Conservation (phyloP, 2,113 vertebrate genomes). For the Cyanoderma ruficeps region DNA sequence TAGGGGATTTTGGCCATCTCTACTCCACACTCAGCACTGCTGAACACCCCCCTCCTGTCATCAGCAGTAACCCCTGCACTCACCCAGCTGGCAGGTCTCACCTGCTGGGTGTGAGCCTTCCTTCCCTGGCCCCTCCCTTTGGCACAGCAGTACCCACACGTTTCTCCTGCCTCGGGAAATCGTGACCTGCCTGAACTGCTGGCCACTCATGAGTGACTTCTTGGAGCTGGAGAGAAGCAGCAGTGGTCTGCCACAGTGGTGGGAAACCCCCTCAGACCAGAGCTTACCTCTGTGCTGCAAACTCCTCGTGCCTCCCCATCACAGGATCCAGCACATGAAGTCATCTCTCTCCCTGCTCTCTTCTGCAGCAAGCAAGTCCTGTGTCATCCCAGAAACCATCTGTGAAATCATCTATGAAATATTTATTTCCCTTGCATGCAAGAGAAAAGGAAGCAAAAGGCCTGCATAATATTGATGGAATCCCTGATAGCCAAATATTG, state of each 20-base stretch:
- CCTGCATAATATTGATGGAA: background rate
- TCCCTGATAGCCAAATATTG: conserved; percentile 10
- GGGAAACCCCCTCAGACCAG: background rate
- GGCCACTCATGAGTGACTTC: background rate
- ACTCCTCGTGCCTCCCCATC: accelerated
- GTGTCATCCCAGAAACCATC: background rate
- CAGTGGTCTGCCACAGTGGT: background rate
- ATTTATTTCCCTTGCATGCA: background rate
- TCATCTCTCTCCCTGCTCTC: background rate
- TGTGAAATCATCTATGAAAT: conserved; percentile 14
- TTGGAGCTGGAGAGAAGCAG: background rate
- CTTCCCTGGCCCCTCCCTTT: background rate
- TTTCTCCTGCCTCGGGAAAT: background rate
- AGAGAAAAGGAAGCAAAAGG: background rate
- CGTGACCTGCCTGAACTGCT: background rate
- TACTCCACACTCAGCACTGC: accelerated
- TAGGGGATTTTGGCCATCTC: background rate
- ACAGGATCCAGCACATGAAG: accelerated
- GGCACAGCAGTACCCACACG: accelerated
- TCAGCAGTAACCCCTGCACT: background rate
- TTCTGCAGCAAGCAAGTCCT: background rate
- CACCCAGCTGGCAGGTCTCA: background rate
- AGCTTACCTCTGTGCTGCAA: background rate
- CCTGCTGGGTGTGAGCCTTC: background rate
- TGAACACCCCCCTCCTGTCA: accelerated